Evolutionary conservation across 2,797 vertebrate genomes (phyloP).

Genomic region (Bradypus variegatus): DNA sequence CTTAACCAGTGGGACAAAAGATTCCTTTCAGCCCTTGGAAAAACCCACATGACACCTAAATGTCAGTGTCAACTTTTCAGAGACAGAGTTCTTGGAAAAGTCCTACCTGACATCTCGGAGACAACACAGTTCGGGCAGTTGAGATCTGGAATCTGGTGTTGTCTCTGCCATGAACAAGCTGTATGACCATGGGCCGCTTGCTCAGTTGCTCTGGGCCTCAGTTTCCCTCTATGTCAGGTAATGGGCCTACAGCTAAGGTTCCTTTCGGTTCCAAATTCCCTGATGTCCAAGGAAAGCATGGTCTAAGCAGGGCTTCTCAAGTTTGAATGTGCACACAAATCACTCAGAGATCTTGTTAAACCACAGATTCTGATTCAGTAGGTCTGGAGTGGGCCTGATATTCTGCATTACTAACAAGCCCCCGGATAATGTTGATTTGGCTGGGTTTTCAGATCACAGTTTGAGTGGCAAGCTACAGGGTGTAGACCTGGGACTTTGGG

Average conservation of each 20-base stretch:
- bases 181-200: background rate
- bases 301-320: background rate
- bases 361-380: background rate
- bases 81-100: background rate
- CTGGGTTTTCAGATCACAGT: background rate
- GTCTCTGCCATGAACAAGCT: background rate
- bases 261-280: background rate
- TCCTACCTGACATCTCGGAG: background rate
- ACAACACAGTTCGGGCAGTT: background rate
- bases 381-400: background rate
- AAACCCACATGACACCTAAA: background rate
- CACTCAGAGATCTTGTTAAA: background rate
- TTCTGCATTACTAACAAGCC: background rate
- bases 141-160: background rate
- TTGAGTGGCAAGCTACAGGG: background rate
- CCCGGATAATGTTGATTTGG: background rate
- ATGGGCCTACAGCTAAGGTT: background rate
- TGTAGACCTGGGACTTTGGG: background rate
- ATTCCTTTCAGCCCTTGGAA: background rate
- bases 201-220: background rate
- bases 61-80: background rate
- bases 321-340: background rate
- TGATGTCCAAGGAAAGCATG: background rate
- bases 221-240: background rate
- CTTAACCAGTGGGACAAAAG: background rate